Evolutionary conservation across 2,113 vertebrate species (phyloP), one percentile per base, ranked within the genome.

Genomic region (Mohoua ochrocephala): DNA sequence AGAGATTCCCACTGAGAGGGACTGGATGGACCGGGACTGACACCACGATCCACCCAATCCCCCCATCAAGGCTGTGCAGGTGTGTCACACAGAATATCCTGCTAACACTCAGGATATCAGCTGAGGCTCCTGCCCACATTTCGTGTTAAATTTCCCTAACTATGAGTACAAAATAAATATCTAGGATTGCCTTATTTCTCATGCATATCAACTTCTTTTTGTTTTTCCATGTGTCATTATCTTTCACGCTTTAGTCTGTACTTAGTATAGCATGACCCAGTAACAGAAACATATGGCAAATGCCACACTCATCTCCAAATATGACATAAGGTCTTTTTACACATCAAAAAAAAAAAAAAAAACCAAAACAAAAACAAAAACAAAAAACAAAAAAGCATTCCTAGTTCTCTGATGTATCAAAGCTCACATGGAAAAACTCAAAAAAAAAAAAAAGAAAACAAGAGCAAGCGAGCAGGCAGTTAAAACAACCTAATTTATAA

Each of bases 361-460:
- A 42, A 2, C 35, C 42, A 33, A 42, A 42, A 42, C 1, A 39
- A 24, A 90, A 37, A 90, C 41, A 54, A 35, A 2, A n/a, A 28
- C 44, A n/a, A 17, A 30, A 42, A 31, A 44, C 17, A 44, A 23
- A 37, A 2, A 41, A n/a, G 13, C 30, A 47, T 27, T 13, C 2
- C 5, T 73, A 14, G 6, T 56, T 31, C 21, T n/a, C 16, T 60
- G 10, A 60, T 37, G 3, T 27, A 65, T 37, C 22, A 77, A 86
- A 42, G 1, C 7, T 64, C 4, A 37, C 0, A 2, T 6, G 1
- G 23, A 23, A 7, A 78, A 80, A 20, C 3, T 7, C 3, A n/a
- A 47, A 45, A 12, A 49, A 13, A 3, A 2, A 17, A 13, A 35
- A 39, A 41, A 7, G 0, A 6, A 31, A 52, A 14, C 4, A 39